These are phyloP conservation scores for Oligia strigilis DNA, from an alignment of 2,888 invertebrate species.

Conservation along the genomic window DNA sequence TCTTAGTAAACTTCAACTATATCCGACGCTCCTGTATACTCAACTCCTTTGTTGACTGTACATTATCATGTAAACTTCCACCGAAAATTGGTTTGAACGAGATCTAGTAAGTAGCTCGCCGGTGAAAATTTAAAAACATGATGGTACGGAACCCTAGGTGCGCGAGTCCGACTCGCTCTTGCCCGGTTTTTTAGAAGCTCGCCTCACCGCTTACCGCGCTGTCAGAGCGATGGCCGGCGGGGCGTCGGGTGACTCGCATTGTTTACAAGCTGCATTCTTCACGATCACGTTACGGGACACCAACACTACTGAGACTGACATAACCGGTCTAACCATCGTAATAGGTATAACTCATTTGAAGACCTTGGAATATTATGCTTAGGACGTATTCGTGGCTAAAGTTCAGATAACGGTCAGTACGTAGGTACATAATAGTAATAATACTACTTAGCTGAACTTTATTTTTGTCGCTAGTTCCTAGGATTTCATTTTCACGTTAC, in stretches of 20 bases:
- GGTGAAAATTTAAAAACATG: no score
- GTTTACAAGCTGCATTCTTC: constrained; percentile 61
- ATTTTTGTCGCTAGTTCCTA: constrained; percentile 6
- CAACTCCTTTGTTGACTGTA: no score
- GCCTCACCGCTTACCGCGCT: not conserved
- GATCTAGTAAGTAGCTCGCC: no score
- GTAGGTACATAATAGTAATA: not conserved
- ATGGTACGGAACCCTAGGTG: no score
- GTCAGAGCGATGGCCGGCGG: constrained; percentile 1
- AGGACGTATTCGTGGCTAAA: constrained; percentile 25
- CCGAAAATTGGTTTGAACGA: no score
- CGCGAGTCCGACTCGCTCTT: no score
- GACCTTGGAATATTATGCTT: constrained; percentile 3
- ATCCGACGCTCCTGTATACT: no score
- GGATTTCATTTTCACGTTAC: not conserved
- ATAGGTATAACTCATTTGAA: not conserved
- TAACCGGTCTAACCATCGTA: constrained; percentile 35
- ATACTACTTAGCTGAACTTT: not conserved
- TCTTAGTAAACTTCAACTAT: no score
- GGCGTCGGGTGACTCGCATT: constrained; percentile 32
- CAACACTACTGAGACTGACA: constrained; percentile 1
- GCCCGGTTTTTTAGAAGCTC: constrained; percentile 8
- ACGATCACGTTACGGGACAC: constrained; percentile 25
- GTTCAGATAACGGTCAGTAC: constrained; percentile 10
- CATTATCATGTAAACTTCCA: no score